A percentile compares a stretch with the other conserved stretches of the same genome.
Conservation (phyloP, 2,797 vertebrate species). For the Lacerta bilineata region DNA sequence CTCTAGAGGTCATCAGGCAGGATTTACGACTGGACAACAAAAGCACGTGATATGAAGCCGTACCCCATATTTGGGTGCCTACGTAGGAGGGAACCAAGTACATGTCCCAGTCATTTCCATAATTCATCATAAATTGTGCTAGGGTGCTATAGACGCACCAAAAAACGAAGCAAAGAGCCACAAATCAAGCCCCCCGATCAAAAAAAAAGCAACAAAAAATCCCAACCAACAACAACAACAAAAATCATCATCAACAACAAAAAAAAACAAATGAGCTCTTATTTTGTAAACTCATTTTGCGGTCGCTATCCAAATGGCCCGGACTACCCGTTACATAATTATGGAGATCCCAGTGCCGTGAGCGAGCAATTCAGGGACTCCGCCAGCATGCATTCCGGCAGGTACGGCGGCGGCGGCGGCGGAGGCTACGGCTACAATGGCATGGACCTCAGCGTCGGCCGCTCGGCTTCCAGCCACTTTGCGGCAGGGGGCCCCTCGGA, state of each 20-base stretch:
- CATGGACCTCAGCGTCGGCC: conserved; percentile 97
- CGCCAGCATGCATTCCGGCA: conserved; percentile 95
- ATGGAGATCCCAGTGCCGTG: conserved; percentile 96
- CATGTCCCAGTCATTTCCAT: conserved; percentile 99
- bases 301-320: conserved; percentile 99
- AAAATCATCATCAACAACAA: neutral
- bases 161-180: conserved; percentile 96
- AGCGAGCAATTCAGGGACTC: conserved; percentile 98
- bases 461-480: conserved; percentile 93
- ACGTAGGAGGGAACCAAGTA: conserved; percentile 99
- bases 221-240: conserved; percentile 6
- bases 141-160: conserved; percentile 98
- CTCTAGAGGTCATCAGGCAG: conserved; percentile 99
- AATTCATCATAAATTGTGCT: conserved; percentile 99
- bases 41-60: conserved; percentile 98
- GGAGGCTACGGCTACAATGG: conserved; percentile 88
- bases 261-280: conserved; percentile 98
- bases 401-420: conserved; percentile 88
- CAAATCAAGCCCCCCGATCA: conserved; percentile 98
- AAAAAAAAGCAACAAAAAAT: conserved; percentile 13
- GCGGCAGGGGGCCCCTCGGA: conserved; percentile 83
- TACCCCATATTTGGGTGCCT: conserved; percentile 99
- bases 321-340: conserved; percentile 99
- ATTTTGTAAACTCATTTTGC: conserved; percentile 99
- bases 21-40: conserved; percentile 99